Base-by-base conservation (phyloP, 2,797 vertebrate genomes). In the Odontamblyopus lacepedii region DNA sequence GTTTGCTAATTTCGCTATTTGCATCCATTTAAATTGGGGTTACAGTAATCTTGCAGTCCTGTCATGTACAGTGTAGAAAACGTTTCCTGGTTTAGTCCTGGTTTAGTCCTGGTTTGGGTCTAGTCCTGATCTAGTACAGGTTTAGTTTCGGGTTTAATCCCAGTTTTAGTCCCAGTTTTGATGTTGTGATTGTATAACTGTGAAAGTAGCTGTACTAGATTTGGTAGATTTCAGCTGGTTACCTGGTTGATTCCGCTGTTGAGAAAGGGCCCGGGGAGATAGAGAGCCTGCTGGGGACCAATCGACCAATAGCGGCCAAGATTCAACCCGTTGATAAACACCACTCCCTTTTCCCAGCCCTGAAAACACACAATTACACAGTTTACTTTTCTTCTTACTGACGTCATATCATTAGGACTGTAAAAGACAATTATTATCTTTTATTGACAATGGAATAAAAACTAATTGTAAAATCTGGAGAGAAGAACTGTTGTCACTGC, bases 291-390 rank as follows among this genome's bases (percentile, higher is more conserved):
- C 88, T 98, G 98, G 61, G 98, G 98, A 44, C 98, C 98, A 2
- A 97, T 88, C 27, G 95, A 95, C 97, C 97, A 98, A 84, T 98
- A 98, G 11, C 97, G 95, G 9, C 98, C 97, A 12, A 98, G 91
- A 85, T 98, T 99, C 76, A 93, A 83, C 3, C 95, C 95, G 1
- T 98, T 99, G 86, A 98, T 84, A 30, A 99, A 97, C 12, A 98
- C 92, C 2, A 96, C 95, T 35, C 97, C 98, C 86, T 98, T 99
- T 30, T 92, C 94, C 97, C 97, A 99, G 82, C 95, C 95, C 98
- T 99, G 77, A 29, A 63, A 67, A 5, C 18, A 19, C 57, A 68
- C n/a, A 57, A 13, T 12, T 32, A 63, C 35, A n/a, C 0, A n/a
- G n/a, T 15, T 41, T 59, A 5, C 4, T 29, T 23, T 6, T 59